Evolutionary conservation across 2,113 vertebrate species (phyloP).

Genomic region (Hippocampus abdominalis): DNA sequence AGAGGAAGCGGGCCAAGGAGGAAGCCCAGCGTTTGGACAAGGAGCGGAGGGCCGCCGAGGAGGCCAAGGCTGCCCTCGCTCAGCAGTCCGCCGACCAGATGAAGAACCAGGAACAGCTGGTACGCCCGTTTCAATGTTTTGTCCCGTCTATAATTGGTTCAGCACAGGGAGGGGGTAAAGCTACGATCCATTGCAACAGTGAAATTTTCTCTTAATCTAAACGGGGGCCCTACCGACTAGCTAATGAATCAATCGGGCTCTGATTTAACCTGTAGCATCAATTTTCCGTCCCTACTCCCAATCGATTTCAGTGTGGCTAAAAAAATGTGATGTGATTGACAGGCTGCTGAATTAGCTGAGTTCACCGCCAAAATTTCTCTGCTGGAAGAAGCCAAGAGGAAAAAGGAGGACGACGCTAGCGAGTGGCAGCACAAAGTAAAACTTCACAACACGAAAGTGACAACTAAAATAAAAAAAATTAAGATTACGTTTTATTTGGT

Average conservation of each 20-base stretch:
- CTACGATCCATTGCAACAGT: too few relatives aligned
- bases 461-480: too few relatives aligned
- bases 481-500: too few relatives aligned
- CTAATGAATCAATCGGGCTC: too few relatives aligned
- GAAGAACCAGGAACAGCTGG: conserved; percentile 96
- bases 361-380: conserved; percentile 96
- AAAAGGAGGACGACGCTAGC: conserved; percentile 90
- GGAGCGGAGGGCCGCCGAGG: conserved; percentile 85
- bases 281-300: too few relatives aligned
- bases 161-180: too few relatives aligned
- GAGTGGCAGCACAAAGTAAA: conserved; percentile 97
- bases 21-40: conserved; percentile 89
- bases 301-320: too few relatives aligned
- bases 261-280: too few relatives aligned
- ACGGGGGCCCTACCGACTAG: too few relatives aligned
- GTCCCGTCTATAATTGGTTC: too few relatives aligned
- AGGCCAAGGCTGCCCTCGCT: conserved; percentile 85
- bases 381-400: conserved; percentile 93
- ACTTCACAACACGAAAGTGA: background rate
- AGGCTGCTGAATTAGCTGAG: conserved; percentile 95
- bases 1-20: conserved; percentile 87
- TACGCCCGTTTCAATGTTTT: conserved; percentile 35
- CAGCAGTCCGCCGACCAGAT: conserved; percentile 94
- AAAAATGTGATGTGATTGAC: background rate
- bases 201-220: too few relatives aligned